A percentile compares a stretch with the other conserved stretches of the same genome.
Conservation (phyloP, 2,113 vertebrate species). For the Percina caprodes region DNA sequence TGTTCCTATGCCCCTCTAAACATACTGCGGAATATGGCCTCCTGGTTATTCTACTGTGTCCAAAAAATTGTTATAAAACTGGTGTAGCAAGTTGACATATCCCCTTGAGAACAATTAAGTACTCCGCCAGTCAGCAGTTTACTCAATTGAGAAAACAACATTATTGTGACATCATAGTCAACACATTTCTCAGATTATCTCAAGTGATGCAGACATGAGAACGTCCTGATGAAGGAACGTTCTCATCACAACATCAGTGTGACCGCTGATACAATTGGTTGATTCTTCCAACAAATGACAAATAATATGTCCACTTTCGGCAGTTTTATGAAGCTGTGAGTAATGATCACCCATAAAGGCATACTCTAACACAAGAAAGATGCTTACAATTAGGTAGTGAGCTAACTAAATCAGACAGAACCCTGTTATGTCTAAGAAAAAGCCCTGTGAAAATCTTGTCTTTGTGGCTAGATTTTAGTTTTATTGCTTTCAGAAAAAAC, state of each 20-base stretch:
- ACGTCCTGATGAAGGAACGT: not conserved
- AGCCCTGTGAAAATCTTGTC: conserved; percentile 7
- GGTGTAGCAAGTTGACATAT: conserved; percentile 1
- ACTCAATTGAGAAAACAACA: conserved; percentile 10
- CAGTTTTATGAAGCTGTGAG: not conserved
- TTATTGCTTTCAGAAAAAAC: conserved; percentile 16
- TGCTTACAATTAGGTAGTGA: not conserved
- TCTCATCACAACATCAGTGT: not conserved
- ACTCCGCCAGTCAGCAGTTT: not conserved
- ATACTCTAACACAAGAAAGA: not conserved
- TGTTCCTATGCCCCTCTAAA: conserved; percentile 2
- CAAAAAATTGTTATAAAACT: conserved; percentile 19
- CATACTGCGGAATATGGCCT: not conserved
- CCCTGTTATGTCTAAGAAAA: not conserved
- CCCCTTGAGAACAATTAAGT: conserved; percentile 11
- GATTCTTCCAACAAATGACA: not conserved
- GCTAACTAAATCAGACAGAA: not conserved
- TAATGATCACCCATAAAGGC: not conserved
- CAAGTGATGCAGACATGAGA: not conserved
- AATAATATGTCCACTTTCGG: not conserved
- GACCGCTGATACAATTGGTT: not conserved
- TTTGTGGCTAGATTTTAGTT: conserved; percentile 10
- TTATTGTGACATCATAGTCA: not conserved
- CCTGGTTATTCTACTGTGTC: conserved; percentile 3
- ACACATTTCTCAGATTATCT: not conserved